Evolutionary conservation across 2,797 vertebrate genomes (phyloP).

Genomic region (Pipistrellus kuhlii): DNA sequence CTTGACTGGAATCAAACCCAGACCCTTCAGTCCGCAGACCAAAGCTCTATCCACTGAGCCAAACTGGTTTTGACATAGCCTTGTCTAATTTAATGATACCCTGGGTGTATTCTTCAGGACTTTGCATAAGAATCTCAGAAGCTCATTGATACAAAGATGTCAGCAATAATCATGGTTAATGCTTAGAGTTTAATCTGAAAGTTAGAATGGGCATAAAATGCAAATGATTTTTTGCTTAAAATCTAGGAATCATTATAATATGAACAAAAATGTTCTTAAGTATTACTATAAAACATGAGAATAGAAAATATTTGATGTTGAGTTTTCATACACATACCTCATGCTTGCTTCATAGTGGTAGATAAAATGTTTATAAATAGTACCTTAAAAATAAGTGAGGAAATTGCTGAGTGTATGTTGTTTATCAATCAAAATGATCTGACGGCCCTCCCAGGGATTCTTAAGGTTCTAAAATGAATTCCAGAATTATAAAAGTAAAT

Average conservation of each 20-base stretch:
- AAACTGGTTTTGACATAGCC: not conserved
- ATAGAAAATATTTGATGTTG: conserved; percentile 83
- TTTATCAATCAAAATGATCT: conserved; percentile 60
- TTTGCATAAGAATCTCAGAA: conserved; percentile 83
- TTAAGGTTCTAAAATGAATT: conserved; percentile 61
- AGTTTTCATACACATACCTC: conserved; percentile 81
- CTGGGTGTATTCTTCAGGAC: conserved; percentile 82
- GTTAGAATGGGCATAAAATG: conserved; percentile 78
- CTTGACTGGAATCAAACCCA: too few relatives aligned
- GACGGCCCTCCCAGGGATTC: conserved; percentile 27
- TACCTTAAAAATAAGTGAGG: conserved; percentile 81
- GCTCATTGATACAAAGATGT: conserved; percentile 82
- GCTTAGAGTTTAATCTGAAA: conserved; percentile 82
- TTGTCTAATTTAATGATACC: conserved; percentile 84
- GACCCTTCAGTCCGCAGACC: too few relatives aligned
- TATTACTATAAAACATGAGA: conserved; percentile 77
- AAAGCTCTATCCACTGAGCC: too few relatives aligned
- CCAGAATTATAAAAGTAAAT: conserved; percentile 34
- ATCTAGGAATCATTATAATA: conserved; percentile 71
- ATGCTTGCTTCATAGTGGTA: conserved; percentile 83
- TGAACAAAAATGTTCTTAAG: conserved; percentile 78
- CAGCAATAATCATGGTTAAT: conserved; percentile 82
- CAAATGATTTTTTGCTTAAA: conserved; percentile 72
- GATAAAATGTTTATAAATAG: conserved; percentile 85
- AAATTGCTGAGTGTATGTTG: conserved; percentile 75